These are phyloP conservation scores for Saccopteryx leptura DNA, from an alignment of 2,113 vertebrate genomes.

Conservation along the genomic window DNA sequence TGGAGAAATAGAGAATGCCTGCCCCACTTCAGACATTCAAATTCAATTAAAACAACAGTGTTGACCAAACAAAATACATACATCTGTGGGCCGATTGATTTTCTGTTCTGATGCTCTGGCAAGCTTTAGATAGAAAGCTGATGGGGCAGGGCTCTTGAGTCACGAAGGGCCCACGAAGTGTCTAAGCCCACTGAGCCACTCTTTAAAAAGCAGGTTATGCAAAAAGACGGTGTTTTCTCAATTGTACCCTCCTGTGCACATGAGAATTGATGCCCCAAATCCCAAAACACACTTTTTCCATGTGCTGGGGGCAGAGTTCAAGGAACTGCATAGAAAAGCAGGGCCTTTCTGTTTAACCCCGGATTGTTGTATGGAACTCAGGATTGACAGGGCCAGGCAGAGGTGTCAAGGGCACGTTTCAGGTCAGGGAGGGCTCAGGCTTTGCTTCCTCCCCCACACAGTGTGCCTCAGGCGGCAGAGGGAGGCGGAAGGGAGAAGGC, in stretches of 20 bases:
- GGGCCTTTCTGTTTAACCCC: slow-evolving; percentile 9
- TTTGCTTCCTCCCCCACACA: neutral
- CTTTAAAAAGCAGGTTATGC: slow-evolving; percentile 27
- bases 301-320: slow-evolving; percentile 33
- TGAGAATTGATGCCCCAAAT: neutral
- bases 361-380: neutral
- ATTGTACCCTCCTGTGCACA: neutral
- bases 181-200: neutral
- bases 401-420: neutral
- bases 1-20: neutral
- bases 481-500: neutral
- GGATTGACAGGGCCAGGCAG: neutral
- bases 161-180: neutral
- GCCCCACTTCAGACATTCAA: neutral
- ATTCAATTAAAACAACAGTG: neutral
- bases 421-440: neutral
- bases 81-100: neutral
- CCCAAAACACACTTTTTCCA: neutral
- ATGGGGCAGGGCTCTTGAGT: neutral
- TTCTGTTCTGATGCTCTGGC: neutral
- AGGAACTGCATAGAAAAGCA: neutral
- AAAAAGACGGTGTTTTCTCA: neutral
- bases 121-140: neutral
- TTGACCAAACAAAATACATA: too few species aligned
- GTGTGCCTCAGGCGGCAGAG: neutral